Evolutionary conservation across 2,797 vertebrate species (phyloP).

Genomic region (Sebastolobus alascanus): DNA sequence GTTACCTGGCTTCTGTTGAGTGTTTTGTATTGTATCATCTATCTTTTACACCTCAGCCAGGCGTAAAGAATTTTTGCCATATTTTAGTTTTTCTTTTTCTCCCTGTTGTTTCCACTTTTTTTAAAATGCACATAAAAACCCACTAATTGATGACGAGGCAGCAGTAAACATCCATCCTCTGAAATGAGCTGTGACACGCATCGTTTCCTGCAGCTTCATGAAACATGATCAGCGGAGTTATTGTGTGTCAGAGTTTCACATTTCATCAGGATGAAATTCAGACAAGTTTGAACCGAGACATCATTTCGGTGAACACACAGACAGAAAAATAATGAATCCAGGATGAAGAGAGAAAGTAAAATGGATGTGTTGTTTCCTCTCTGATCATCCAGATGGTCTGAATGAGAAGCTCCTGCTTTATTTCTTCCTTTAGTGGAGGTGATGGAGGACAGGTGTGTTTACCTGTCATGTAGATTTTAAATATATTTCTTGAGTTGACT

Average conservation of each 20-base stretch:
- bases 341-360: constrained; percentile 13
- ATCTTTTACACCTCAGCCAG: no score
- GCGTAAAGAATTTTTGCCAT: no score
- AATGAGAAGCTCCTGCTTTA: background rate
- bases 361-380: constrained; percentile 8
- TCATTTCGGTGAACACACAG: constrained; percentile 3
- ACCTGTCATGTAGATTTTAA: background rate
- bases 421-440: background rate
- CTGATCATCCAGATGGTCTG: constrained; percentile 16
- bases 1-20: no score
- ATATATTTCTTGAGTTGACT: background rate
- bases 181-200: background rate
- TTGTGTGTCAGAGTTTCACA: background rate
- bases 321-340: background rate
- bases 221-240: background rate
- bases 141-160: background rate
- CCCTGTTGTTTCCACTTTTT: background rate
- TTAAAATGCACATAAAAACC: background rate
- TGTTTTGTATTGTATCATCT: no score
- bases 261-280: constrained; percentile 7
- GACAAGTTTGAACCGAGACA: background rate
- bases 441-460: background rate
- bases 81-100: no score
- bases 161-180: background rate
- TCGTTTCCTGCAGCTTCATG: constrained; percentile 4